Base-by-base conservation (phyloP, 2,888 invertebrate genomes). In the Nyleta sp. region DNA sequence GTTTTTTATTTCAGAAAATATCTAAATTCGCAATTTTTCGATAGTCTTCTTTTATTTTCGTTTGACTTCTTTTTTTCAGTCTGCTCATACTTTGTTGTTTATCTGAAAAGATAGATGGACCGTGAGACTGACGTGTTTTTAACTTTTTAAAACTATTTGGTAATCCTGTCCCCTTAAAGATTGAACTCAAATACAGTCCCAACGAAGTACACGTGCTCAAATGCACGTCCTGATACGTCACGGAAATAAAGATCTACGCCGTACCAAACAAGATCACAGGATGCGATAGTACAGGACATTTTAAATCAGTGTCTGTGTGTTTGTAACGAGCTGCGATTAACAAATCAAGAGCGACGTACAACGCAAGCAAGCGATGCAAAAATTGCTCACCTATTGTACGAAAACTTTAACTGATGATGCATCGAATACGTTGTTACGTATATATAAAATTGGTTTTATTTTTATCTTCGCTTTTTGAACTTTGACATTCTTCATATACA, bases 311-410 rank as follows among this genome's bases (percentile, higher is more conserved):
- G 31, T 38, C 46, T 75, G 70, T 70, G 24, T 62, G 33, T 48
- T 38, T 52, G 44, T 71, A 79, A 78, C 62, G 64, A 76, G 60
- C 72, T 68, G 50, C 80, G 70, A 78, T 81, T 80, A 81, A 73
- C 65, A 78, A 82, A 81, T 81, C 78, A 81, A 80, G 80, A 80
- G 82, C n/a, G 35, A 74, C 46, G 57, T 68, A 73, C 81, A 74
- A 60, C 68, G 71, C 64, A 80, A 18, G 72, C 11, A 20, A 22
- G 62, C 24, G 71, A 62, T 46, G 53, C 35, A 73, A 57, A 73
- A 73, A 84, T 82, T 83, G 78, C 70, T 67, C 82, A 20, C 74
- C 80, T 78, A 82, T 81, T 80, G 76, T 67, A 81, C 82, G 78
- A 82, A 82, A 79, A 75, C 77, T 55, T 65, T 46, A 55, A 46